These are phyloP conservation scores for Drosophila bunnanda DNA, from an alignment of 2,888 invertebrate genomes.

Conservation along the genomic window DNA sequence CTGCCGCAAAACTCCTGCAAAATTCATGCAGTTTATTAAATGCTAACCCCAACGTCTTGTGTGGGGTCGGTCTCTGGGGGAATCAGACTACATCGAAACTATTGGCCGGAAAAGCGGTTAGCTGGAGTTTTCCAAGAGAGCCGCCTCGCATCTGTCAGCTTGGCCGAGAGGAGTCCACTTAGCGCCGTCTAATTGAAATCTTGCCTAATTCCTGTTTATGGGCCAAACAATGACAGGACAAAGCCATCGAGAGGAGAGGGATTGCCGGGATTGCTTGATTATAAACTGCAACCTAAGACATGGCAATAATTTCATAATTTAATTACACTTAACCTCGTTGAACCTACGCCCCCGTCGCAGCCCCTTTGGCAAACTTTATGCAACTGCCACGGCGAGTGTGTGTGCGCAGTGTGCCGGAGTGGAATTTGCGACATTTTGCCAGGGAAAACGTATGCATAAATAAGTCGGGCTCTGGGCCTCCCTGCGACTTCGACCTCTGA, in stretches of 20 bases:
- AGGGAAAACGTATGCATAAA: conserved; percentile 76
- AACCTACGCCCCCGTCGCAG: conserved; percentile 46
- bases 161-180: conserved; percentile 51
- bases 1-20: conserved; percentile 15
- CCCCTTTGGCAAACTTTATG: conserved; percentile 69
- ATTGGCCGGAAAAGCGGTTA: conserved; percentile 57
- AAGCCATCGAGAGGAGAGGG: conserved; percentile 1
- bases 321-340: conserved; percentile 79
- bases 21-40: conserved; percentile 51
- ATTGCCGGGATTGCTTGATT: conserved; percentile 60
- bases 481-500: conserved; percentile 18
- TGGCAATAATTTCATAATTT: conserved; percentile 80
- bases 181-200: conserved; percentile 73
- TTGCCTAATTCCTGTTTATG: conserved; percentile 68
- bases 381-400: conserved; percentile 35
- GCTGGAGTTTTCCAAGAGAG: conserved; percentile 3
- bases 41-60: conserved; percentile 14
- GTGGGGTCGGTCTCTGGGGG: conserved; percentile 23
- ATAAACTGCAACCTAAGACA: conserved; percentile 81
- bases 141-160: not conserved
- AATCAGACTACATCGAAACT: conserved; percentile 31
- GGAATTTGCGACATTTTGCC: conserved; percentile 61
- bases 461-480: conserved; percentile 59
- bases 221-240: conserved; percentile 37
- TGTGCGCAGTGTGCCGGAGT: conserved; percentile 18